These are phyloP conservation scores for Drosophila ogumai DNA, from an alignment of 1,140 invertebrate species.

Conservation along the genomic window DNA sequence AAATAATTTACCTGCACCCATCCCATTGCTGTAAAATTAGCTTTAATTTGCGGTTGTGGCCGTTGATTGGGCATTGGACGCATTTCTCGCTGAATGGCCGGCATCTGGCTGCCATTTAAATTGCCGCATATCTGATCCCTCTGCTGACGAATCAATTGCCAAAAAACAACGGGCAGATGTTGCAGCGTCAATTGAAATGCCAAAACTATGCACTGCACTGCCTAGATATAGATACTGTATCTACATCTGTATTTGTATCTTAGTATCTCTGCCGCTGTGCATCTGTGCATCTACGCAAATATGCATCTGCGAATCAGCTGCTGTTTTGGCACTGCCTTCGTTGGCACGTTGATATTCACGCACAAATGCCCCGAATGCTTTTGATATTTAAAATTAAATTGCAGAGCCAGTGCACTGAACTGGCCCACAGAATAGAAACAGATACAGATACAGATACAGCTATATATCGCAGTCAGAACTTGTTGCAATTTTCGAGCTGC, in stretches of 20 bases:
- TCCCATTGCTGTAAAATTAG: slow-evolving; percentile 19
- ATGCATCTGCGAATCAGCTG: slow-evolving; percentile 51
- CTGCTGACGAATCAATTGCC: slow-evolving; percentile 64
- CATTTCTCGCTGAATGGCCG: slow-evolving; percentile 36
- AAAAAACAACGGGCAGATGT: slow-evolving; percentile 61
- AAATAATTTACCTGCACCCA: neutral
- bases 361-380: slow-evolving; percentile 70
- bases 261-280: neutral
- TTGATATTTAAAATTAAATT: slow-evolving; percentile 57
- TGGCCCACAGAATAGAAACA: slow-evolving; percentile 6
- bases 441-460: neutral
- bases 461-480: slow-evolving; percentile 23
- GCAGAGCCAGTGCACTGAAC: slow-evolving; percentile 50
- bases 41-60: slow-evolving; percentile 17
- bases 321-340: slow-evolving; percentile 51
- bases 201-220: slow-evolving; percentile 53
- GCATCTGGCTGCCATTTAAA: slow-evolving; percentile 69
- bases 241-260: neutral
- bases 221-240: slow-evolving; percentile 14
- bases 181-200: slow-evolving; percentile 66
- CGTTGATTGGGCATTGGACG: slow-evolving; percentile 42
- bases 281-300: slow-evolving; percentile 27
- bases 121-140: slow-evolving; percentile 21
- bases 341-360: slow-evolving; percentile 64
- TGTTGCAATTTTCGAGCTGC: slow-evolving; percentile 27